phyloP scores from a whole-genome alignment of 2,113 vertebrate genomes.

The Cichladusa arquata region DNA sequence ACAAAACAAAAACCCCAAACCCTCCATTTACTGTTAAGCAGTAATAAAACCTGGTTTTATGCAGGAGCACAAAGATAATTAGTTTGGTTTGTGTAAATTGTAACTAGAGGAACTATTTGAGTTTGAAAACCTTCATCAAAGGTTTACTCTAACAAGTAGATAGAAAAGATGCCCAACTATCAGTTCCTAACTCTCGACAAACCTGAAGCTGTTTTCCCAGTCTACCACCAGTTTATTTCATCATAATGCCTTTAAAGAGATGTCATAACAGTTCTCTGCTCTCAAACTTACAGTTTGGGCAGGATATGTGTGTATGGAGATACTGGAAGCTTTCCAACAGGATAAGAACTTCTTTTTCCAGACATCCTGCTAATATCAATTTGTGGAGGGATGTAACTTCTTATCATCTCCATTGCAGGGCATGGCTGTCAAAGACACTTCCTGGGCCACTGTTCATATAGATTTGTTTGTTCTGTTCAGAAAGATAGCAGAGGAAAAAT shows the following conservation, averaged over 20 bases:
- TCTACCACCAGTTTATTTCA: background rate
- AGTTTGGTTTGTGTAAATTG: fast-evolving
- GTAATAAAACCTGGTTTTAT: background rate
- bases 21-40: background rate
- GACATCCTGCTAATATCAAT: background rate
- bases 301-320: background rate
- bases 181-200: background rate
- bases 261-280: background rate
- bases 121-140: background rate
- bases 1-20: background rate
- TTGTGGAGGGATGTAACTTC: background rate
- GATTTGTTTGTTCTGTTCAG: background rate
- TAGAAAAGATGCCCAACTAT: background rate
- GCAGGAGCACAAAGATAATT: background rate
- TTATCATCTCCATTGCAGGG: constrained; percentile 6
- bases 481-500: background rate
- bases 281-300: background rate
- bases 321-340: background rate
- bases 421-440: background rate
- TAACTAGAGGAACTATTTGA: background rate
- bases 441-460: background rate
- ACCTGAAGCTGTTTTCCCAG: background rate
- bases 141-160: background rate
- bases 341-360: constrained; percentile 1
- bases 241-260: background rate